Base-by-base conservation (phyloP, 2,888 invertebrate species). In the Lithophane semibrunnea region DNA sequence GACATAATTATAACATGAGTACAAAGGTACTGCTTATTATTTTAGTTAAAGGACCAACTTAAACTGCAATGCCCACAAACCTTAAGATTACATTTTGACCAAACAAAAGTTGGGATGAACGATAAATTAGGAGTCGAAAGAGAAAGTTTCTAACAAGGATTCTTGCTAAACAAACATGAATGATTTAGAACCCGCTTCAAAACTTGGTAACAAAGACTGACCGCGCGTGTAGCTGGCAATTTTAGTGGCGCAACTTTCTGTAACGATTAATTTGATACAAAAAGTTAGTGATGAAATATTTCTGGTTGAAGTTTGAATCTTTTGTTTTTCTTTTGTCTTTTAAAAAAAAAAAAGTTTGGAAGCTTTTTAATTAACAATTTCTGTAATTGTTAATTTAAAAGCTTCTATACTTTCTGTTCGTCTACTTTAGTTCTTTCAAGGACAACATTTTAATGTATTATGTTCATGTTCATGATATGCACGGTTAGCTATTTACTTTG, bases 81-180 rank as follows among this genome's bases (percentile, higher is more conserved):
- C 67, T 71, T 63, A 71, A 79, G 79, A 72, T 81, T 69, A 74
- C 49, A 72, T 75, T 84, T 80, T 75, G 70, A 54, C 73, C 56
- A 66, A 69, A 77, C 71, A 83, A 78, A 81, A 81, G 61, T 76
- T 79, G 7, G 42, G 44, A 65, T 67, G 64, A 71, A 63, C 74
- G 37, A 87, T 87, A 88, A 87, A 84, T 87, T 78, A 77, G 63
- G 56, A 29, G 66, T 54, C 61, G 37, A 64, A 75, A 77, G 73
- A 73, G 61, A 79, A 86, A 86, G 63, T 86, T 84, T 8, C 44
- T 65, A 74, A 74, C 66, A 81, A 83, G 80, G 68, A 75, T 80
- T 79, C 77, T 87, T 80, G n/a, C 47, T 72, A 73, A 82, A 78
- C 82, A 81, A 88, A 86, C 84, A 80, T 79, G 74, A 84, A 85